phyloP scores from a whole-genome alignment of 2,888 invertebrate genomes.

The Lasioglossum calceatum region DNA sequence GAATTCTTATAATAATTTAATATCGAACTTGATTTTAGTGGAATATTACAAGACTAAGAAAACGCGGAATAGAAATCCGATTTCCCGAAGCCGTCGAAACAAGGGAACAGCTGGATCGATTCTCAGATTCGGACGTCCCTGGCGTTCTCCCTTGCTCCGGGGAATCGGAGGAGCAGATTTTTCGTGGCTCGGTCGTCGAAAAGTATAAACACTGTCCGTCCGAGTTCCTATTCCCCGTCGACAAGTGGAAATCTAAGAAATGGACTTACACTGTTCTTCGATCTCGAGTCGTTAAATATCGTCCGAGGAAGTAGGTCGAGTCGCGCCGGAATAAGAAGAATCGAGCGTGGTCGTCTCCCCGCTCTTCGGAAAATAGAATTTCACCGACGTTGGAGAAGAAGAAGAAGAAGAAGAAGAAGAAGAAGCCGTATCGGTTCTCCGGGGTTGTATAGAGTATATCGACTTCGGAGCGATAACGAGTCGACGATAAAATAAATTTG shows the following conservation, averaged over 20 bases:
- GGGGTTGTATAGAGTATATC: slow-evolving; percentile 37
- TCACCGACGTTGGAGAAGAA: neutral
- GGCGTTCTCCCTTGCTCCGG: neutral
- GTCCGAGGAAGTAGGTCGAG: slow-evolving; percentile 49
- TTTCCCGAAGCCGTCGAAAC: neutral
- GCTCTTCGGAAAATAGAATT: slow-evolving; percentile 44
- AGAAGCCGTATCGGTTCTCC: slow-evolving; percentile 58
- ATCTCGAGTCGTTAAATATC: slow-evolving; percentile 51
- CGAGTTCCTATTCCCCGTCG: neutral
- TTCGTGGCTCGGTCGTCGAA: slow-evolving; percentile 9
- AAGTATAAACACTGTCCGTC: slow-evolving; percentile 25
- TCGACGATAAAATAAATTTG: slow-evolving; percentile 68
- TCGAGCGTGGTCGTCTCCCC: neutral
- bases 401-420: neutral
- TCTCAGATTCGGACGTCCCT: neutral
- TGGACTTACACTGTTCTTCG: slow-evolving; percentile 39
- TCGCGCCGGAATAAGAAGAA: slow-evolving; percentile 51
- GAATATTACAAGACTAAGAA: neutral
- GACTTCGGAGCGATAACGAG: slow-evolving; percentile 64
- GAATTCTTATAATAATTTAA: too few relatives aligned
- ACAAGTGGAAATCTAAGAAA: slow-evolving; percentile 34
- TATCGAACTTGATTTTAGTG: too few relatives aligned
- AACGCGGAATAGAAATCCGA: neutral
- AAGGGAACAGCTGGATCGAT: neutral
- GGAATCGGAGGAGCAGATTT: neutral